These are phyloP conservation scores for Gallinago undulata DNA, from an alignment of 2,113 vertebrate species.

Conservation along the genomic window DNA sequence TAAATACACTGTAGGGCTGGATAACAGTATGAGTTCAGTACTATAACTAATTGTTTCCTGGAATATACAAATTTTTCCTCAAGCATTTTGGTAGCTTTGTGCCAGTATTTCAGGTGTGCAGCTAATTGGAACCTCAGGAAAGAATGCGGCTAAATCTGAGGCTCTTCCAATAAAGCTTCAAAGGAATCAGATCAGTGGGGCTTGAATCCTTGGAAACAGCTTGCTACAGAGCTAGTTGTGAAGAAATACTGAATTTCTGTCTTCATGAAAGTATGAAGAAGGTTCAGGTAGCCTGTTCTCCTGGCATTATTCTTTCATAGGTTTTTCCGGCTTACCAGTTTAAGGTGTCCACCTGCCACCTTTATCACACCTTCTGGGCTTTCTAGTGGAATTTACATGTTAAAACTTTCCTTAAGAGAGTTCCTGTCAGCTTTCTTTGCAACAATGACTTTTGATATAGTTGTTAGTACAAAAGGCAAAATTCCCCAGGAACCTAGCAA, in stretches of 20 bases:
- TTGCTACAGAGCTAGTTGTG: background rate
- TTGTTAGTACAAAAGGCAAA: constrained; percentile 24
- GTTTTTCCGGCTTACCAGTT: background rate
- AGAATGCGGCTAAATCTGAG: background rate
- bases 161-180: background rate
- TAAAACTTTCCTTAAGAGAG: constrained; percentile 6
- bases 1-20: background rate
- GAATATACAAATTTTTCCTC: background rate
- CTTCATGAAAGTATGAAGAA: background rate
- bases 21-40: background rate
- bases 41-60: background rate
- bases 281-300: background rate
- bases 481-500: background rate
- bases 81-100: background rate
- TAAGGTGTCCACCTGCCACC: background rate
- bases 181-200: background rate
- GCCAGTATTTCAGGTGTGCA: background rate
- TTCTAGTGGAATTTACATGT: constrained; percentile 25
- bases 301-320: background rate
- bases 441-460: background rate
- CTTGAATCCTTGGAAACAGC: background rate
- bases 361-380: background rate
- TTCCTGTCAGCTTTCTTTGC: constrained; percentile 24
- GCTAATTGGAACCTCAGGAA: background rate
- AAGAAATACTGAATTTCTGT: background rate